A percentile compares a stretch with the other conserved stretches of the same genome.
Evolutionary conservation across 2,797 vertebrate species (phyloP).

Genomic region (Oceanodroma leucorhoa): DNA sequence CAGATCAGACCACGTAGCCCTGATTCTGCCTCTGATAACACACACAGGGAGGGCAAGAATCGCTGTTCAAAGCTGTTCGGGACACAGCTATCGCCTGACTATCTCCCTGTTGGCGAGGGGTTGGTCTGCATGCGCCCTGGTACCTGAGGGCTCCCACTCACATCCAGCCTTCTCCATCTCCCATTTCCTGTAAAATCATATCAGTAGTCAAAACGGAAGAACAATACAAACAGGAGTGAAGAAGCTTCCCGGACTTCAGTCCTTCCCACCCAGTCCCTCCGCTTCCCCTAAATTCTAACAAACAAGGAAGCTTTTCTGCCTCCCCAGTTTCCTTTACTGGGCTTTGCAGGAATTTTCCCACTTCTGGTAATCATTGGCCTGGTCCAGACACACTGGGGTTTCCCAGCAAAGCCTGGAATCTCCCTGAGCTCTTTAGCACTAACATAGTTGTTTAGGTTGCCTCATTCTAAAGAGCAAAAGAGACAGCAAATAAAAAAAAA

Average conservation of each 20-base stretch:
- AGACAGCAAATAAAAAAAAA: background rate
- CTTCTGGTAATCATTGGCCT: background rate
- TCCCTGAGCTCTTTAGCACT: conserved; percentile 5
- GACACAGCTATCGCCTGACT: background rate
- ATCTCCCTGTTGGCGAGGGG: background rate
- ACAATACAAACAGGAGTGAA: background rate
- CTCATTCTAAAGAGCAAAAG: background rate
- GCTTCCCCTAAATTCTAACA: background rate
- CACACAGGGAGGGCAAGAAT: background rate
- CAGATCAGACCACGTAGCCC: background rate
- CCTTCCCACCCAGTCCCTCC: background rate
- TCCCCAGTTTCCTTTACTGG: background rate
- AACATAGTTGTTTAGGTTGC: background rate
- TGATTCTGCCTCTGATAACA: background rate
- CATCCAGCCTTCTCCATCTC: background rate
- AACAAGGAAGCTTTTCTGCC: background rate
- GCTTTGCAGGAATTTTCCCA: background rate
- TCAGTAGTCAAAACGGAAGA: background rate
- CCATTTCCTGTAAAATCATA: background rate
- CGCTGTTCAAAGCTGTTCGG: fast-evolving
- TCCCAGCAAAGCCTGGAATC: conserved; percentile 11
- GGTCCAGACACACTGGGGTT: background rate
- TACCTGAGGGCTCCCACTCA: background rate
- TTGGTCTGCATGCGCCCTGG: background rate
- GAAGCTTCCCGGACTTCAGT: background rate